phyloP scores from a whole-genome alignment of 2,113 vertebrate genomes.

The Columbina picui region DNA sequence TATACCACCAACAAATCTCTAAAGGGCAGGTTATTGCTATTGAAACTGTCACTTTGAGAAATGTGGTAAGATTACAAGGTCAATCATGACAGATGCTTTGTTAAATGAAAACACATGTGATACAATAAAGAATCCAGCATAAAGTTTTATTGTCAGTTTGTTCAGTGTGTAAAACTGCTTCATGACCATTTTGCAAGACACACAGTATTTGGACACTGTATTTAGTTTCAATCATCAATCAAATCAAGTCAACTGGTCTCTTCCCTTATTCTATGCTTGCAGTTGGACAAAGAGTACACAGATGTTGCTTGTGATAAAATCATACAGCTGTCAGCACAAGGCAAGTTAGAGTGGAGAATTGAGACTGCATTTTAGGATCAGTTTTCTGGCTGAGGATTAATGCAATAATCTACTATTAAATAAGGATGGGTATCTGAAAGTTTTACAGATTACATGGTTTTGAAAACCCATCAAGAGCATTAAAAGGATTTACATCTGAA shows the following conservation, averaged over 20 bases:
- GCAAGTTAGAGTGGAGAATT: neutral
- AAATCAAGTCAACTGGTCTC: neutral
- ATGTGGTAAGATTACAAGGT: neutral
- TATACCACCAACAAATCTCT: neutral
- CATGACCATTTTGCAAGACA: neutral
- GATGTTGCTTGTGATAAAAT: neutral
- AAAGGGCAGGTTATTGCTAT: neutral
- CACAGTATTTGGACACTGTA: neutral
- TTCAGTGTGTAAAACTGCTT: neutral
- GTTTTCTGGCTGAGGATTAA: constrained; percentile 5
- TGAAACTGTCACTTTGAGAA: constrained; percentile 8
- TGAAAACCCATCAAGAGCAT: neutral
- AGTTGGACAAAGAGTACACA: neutral
- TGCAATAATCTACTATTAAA: neutral
- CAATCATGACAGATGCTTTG: neutral
- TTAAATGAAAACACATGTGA: neutral
- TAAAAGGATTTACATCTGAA: neutral
- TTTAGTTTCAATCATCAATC: neutral
- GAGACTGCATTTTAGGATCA: neutral
- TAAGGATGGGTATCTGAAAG: neutral
- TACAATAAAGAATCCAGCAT: neutral
- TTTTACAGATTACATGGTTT: neutral
- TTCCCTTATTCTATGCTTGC: neutral
- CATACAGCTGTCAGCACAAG: neutral
- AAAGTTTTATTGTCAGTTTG: neutral